Evolutionary conservation across 2,113 vertebrate species (phyloP).

Genomic region (Pelodiscus sinensis): DNA sequence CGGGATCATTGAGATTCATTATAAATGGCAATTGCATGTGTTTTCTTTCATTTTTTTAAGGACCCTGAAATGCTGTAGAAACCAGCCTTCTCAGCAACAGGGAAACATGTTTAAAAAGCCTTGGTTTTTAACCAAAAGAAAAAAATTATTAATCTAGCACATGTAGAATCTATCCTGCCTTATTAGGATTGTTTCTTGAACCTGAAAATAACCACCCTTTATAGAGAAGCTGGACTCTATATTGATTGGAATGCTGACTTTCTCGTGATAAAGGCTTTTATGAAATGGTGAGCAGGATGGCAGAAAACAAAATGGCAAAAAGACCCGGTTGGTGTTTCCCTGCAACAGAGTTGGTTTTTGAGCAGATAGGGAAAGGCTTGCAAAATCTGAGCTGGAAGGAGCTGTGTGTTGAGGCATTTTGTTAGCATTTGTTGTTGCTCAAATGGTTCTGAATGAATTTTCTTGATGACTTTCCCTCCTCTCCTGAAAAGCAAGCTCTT

Average conservation of each 20-base stretch:
- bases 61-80: background rate
- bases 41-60: background rate
- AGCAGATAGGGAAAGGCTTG: constrained; percentile 1
- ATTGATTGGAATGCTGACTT: background rate
- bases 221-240: background rate
- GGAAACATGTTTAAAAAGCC: background rate
- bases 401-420: background rate
- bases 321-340: constrained; percentile 12
- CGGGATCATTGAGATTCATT: background rate
- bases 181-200: background rate
- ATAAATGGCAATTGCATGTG: background rate
- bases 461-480: constrained; percentile 34
- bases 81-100: fast-evolving
- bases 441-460: constrained; percentile 53
- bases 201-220: background rate
- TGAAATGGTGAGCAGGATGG: background rate
- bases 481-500: constrained; percentile 41
- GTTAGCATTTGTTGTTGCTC: constrained; percentile 63
- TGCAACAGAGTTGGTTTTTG: background rate
- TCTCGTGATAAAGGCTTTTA: background rate
- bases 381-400: constrained; percentile 36
- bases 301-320: background rate
- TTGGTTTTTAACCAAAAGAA: background rate
- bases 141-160: background rate
- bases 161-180: fast-evolving